Conservation (phyloP, 2,797 vertebrate species). For the Eospalax fontanierii region DNA sequence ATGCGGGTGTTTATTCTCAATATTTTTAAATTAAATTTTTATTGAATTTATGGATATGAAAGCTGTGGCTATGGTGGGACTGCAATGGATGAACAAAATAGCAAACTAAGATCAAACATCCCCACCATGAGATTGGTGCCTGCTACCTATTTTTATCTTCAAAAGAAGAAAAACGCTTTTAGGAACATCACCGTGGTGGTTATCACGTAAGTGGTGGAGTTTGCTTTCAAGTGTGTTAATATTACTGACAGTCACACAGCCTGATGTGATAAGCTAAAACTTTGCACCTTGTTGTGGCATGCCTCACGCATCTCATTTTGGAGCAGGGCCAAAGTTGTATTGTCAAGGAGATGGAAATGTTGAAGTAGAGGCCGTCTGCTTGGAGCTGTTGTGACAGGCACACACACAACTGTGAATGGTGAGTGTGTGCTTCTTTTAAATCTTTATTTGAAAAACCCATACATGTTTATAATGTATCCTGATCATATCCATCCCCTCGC, state of each 20-base stretch:
- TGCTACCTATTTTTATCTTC: not conserved
- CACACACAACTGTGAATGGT: rapidly evolving
- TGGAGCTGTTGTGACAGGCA: not conserved
- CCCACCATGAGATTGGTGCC: not conserved
- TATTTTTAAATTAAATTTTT: not conserved
- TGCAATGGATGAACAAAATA: not conserved
- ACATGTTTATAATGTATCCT: too few relatives aligned
- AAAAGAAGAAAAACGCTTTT: slow-evolving; percentile 20
- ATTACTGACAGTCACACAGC: slow-evolving; percentile 2
- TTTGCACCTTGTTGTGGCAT: not conserved
- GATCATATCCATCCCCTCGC: too few relatives aligned
- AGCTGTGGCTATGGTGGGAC: too few relatives aligned
- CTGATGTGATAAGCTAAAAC: not conserved
- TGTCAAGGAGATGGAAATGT: not conserved
- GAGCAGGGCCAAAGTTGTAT: not conserved
- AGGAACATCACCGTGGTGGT: not conserved
- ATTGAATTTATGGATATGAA: not conserved
- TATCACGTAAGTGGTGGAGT: not conserved
- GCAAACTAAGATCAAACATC: not conserved
- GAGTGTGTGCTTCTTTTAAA: not conserved
- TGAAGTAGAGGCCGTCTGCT: not conserved
- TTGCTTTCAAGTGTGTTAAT: slow-evolving; percentile 28
- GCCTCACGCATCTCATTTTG: not conserved
- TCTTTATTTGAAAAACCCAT: too few relatives aligned
- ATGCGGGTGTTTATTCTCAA: not conserved